Evolutionary conservation across 1,140 invertebrate genomes (phyloP), one percentile per base, ranked within the genome.

Genomic region (Diabrotica undecimpunctata): DNA sequence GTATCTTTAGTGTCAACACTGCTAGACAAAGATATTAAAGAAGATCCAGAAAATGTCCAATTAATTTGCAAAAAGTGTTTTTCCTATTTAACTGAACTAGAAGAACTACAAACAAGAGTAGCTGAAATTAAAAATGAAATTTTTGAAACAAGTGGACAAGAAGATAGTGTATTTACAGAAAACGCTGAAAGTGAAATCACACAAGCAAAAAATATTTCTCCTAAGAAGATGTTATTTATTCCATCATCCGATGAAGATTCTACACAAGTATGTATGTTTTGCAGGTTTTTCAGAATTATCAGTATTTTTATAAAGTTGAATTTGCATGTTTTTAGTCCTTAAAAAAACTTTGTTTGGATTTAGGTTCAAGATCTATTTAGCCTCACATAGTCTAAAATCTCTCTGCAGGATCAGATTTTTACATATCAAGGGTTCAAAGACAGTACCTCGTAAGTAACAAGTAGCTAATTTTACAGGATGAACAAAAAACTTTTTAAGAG

Each of bases 21-120:
- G n/a, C 72, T 87, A 46, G 79, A 82, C 39, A 78, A 75, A 55
- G 76, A 82, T 61, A 69, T 87, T 6, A 80, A 73, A 39, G 76
- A 82, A 69, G 75, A 83, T 6, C 75, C 75, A 64, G 79, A 80
- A 3, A 84, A 86, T 72, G 84, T 83, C 14, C 73, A 77, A 56
- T 75, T 86, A 25, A 75, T 88, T 13, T 88, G 87, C 74, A 87
- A 85, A 76, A 87, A 87, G 69, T 88, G 87, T 72, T 87, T 79
- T 68, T 84, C 85, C 76, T 72, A 85, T 37, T 80, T 86, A 57
- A 82, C 83, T 67, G 86, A 89, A 80, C 79, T 84, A 41, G 85
- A 87, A 69, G 85, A 86, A 69, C 70, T 88, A 53, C 81, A 86
- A 72, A 78, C 64, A 10, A 67, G 75, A 53, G 54, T 72, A 11